Percentiles rank a stretch among this genome's conserved stretches.
These are phyloP conservation scores for Sapayoa aenigma DNA, from an alignment of 2,113 vertebrate species.

Conservation along the genomic window DNA sequence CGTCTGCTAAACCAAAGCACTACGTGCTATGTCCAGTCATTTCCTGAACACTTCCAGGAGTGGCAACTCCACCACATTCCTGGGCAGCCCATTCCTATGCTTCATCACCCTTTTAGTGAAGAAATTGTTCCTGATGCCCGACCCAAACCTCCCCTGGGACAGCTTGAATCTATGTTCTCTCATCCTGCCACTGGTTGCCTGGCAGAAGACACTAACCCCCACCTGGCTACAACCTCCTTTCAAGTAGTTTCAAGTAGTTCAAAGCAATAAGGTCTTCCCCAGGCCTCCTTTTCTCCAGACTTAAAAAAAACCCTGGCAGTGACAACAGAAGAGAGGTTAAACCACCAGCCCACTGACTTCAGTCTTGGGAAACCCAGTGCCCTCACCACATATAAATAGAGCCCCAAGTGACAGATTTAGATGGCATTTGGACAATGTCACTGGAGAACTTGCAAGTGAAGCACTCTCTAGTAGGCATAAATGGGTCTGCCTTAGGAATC, in stretches of 20 bases:
- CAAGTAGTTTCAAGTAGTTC: background rate
- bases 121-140: background rate
- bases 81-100: background rate
- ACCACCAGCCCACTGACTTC: background rate
- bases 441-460: background rate
- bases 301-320: background rate
- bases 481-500: background rate
- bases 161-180: background rate
- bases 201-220: background rate
- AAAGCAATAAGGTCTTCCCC: background rate
- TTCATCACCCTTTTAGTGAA: background rate
- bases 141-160: no score
- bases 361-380: background rate
- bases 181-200: background rate
- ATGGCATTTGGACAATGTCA: background rate
- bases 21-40: rapidly evolving
- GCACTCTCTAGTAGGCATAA: background rate
- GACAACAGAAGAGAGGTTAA: background rate
- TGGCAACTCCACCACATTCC: background rate
- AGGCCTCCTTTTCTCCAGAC: background rate
- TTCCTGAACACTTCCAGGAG: background rate
- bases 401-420: background rate
- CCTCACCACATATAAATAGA: background rate
- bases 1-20: background rate
- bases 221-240: background rate